Base-by-base conservation (phyloP, 2,888 invertebrate species). In the Drosophila neutralis region DNA sequence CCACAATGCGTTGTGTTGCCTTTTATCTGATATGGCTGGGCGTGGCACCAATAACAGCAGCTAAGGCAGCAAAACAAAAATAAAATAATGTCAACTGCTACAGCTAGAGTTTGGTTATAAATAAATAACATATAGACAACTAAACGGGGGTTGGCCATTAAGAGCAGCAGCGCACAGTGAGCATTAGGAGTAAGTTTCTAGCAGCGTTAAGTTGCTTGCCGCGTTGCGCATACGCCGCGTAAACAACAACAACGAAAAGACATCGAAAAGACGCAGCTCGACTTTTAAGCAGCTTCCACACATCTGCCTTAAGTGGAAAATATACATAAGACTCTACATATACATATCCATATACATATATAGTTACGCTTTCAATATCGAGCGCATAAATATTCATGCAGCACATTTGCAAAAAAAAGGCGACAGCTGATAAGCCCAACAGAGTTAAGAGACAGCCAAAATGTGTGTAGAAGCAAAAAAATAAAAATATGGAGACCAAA, bases 371-470 rank as follows among this genome's bases (percentile, higher is more conserved):
- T 76, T 76, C 78, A 71, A 90, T 90, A 86, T 86, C 81, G 78
- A 61, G 69, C 70, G 70, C 78, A 90, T 86, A 86, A 86, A 90
- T 86, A 86, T 87, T 86, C 86, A 90, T 87, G 81, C 71, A 69
- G 64, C 69, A 69, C 84, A 81, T 83, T 82, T 73, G 62, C 54
- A 63, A 63, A 80, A 60, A 57, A 49, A 52, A 38, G 68, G 64
- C 78, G 84, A 76, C 89, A 87, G 90, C 86, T 90, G 90, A 90
- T 90, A 90, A 89, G 84, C 89, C 68, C 24, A 64, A 64, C 62
- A 64, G 42, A 53, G 45, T 57, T 63, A n/a, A 40, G 24, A 27
- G 53, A 51, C 45, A 48, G 51, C 53, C 48, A 51, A 48, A 31
- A 45, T 64, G 69, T 71, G 64, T 72, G 59, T 70, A n/a, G 51